phyloP scores from a whole-genome alignment of 2,888 invertebrate genomes.

The Perithous albicinctus region DNA sequence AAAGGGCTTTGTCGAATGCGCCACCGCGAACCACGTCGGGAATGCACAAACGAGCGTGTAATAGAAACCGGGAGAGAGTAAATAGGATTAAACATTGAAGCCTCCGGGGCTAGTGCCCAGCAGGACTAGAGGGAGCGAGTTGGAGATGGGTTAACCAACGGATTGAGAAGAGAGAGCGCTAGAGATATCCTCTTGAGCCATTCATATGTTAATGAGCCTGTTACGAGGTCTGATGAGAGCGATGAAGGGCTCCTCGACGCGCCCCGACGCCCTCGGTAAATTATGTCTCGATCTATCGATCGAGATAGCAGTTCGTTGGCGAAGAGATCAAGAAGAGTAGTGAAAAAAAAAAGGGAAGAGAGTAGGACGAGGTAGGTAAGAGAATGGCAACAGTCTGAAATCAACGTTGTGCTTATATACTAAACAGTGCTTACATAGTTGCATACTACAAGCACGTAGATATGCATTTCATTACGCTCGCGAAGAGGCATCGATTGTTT shows the following conservation, averaged over 20 bases:
- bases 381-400: background rate
- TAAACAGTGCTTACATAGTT: background rate
- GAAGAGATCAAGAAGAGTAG: constrained; percentile 10
- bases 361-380: background rate
- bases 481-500: constrained; percentile 55
- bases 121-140: constrained; percentile 37
- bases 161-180: constrained; percentile 37
- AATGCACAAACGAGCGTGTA: constrained; percentile 65
- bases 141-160: constrained; percentile 36
- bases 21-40: constrained; percentile 14
- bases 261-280: constrained; percentile 32
- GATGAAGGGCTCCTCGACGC: constrained; percentile 28
- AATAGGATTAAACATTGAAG: constrained; percentile 71
- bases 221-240: constrained; percentile 58
- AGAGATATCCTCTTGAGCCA: constrained; percentile 40
- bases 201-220: constrained; percentile 63
- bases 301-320: constrained; percentile 30
- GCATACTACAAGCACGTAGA: too few relatives aligned
- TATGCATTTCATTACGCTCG: constrained; percentile 36
- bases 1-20: constrained; percentile 10
- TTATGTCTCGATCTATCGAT: constrained; percentile 54
- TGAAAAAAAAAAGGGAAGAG: background rate
- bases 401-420: background rate
- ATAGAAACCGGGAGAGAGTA: constrained; percentile 67
- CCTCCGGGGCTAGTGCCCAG: constrained; percentile 42